Evolutionary conservation across 2,888 invertebrate species (phyloP).

Genomic region (Antheraea yamamai): DNA sequence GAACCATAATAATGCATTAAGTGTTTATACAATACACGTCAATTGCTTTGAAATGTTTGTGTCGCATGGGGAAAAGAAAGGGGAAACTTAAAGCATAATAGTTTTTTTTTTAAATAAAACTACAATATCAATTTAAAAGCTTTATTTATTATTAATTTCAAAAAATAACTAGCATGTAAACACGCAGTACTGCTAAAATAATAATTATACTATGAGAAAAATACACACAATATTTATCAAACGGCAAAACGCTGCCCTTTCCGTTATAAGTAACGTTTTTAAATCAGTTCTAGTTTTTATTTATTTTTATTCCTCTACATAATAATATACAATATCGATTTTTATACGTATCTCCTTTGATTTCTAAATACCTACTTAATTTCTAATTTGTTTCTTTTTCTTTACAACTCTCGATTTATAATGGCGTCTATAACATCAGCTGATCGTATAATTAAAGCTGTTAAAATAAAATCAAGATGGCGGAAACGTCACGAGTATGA

Average conservation of each 20-base stretch:
- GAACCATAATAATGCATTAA: too few species aligned
- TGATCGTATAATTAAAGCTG: not conserved
- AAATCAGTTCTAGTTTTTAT: slow-evolving; percentile 59
- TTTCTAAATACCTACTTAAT: slow-evolving; percentile 65
- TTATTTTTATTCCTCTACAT: slow-evolving; percentile 53
- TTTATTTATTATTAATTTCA: slow-evolving; percentile 75
- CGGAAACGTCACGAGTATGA: not conserved
- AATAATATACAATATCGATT: slow-evolving; percentile 65
- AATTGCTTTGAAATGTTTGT: too few species aligned
- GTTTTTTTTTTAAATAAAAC: slow-evolving; percentile 15
- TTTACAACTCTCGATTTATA: slow-evolving; percentile 35
- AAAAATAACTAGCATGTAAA: slow-evolving; percentile 77
- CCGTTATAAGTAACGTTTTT: slow-evolving; percentile 48
- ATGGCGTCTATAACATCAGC: slow-evolving; percentile 34
- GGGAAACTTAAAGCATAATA: not conserved
- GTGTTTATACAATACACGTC: too few species aligned
- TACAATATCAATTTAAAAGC: slow-evolving; percentile 57
- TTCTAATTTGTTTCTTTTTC: slow-evolving; percentile 65
- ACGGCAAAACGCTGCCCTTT: slow-evolving; percentile 45
- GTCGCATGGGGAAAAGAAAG: too few species aligned
- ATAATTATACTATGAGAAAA: slow-evolving; percentile 72
- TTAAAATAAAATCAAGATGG: not conserved
- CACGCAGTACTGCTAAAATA: slow-evolving; percentile 73
- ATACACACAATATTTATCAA: slow-evolving; percentile 62
- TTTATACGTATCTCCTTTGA: slow-evolving; percentile 48